Evolutionary conservation across 2,113 vertebrate genomes (phyloP), one percentile per base, ranked within the genome.

Genomic region (Antechinus stuartii): DNA sequence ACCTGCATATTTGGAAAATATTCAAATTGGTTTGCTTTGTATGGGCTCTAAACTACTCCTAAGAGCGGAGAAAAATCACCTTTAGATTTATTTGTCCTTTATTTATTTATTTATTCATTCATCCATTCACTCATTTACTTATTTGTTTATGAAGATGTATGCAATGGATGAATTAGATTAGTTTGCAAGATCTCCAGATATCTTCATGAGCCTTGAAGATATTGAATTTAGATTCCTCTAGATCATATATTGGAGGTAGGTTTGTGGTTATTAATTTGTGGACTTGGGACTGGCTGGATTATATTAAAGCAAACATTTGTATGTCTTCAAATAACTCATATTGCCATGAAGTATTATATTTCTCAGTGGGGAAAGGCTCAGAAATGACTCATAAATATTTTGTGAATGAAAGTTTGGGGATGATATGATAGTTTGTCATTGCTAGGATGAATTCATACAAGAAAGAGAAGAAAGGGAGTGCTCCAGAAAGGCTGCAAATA

Each of bases 361-460:
- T 97, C 96, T 97, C 93, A 50, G 89, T 96, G 97, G 93, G 94
- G 96, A 95, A 96, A 95, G 91, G 94, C 96, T 96, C 95, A 95
- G 96, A 96, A 97, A 97, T 96, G 96, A 95, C 93, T 97, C 97
- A 97, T 98, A 98, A 98, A 98, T 97, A 98, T 96, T 97, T 97
- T 94, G 57, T 96, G 96, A 97, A 97, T 93, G 95, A 97, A 97
- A 92, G 96, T 93, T 96, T 47, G 90, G 95, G 94, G 91, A 93
- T 94, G 96, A 96, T 95, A 91, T 94, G 95, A 96, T 95, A 92
- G 94, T 96, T 95, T 97, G 94, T 97, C 95, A 91, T 2, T 90
- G 56, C 50, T 68, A 57, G 94, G 95, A 94, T 94, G 94, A 96
- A 96, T 96, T 96, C 95, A 84, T 93, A 92, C 0, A 30, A 92